These are phyloP conservation scores for Sicus ferrugineus DNA, from an alignment of 2,888 invertebrate species.

Conservation along the genomic window DNA sequence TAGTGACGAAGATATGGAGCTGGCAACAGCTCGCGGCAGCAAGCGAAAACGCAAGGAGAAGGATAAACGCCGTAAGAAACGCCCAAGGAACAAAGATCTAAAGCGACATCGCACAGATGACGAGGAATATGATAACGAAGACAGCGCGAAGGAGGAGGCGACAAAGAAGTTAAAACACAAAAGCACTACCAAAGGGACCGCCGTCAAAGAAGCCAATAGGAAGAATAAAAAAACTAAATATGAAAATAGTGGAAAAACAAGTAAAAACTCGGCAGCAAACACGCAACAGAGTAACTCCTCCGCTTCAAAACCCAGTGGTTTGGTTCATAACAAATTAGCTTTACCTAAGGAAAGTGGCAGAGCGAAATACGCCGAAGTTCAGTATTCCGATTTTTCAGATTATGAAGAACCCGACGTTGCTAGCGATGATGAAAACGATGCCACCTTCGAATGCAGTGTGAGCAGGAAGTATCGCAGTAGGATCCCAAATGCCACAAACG, in stretches of 20 bases:
- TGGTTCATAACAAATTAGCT: constrained; percentile 6
- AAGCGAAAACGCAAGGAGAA: constrained; percentile 63
- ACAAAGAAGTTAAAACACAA: constrained; percentile 38
- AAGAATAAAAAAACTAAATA: constrained; percentile 49
- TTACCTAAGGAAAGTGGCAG: constrained; percentile 6
- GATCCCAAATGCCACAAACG: constrained; percentile 42
- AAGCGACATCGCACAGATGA: constrained; percentile 40
- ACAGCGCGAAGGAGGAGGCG: constrained; percentile 31
- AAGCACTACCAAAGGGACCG: constrained; percentile 30
- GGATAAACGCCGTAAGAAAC: constrained; percentile 62
- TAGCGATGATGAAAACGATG: constrained; percentile 29
- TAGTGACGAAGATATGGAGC: constrained; percentile 33
- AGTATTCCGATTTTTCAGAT: constrained; percentile 19
- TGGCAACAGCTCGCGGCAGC: constrained; percentile 46
- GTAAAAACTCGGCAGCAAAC: background rate
- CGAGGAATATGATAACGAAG: constrained; percentile 34
- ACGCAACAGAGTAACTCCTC: background rate
- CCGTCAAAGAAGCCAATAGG: constrained; percentile 37
- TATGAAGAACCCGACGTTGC: constrained; percentile 9
- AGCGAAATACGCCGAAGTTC: background rate
- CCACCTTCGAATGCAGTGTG: constrained; percentile 27
- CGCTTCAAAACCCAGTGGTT: constrained; percentile 1
- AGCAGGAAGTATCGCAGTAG: constrained; percentile 10
- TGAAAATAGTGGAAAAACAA: constrained; percentile 34
- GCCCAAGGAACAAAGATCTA: constrained; percentile 51